Percentiles rank a stretch among this genome's conserved stretches.
phyloP scores from a whole-genome alignment of 2,113 vertebrate species.

The Neogale vison region DNA sequence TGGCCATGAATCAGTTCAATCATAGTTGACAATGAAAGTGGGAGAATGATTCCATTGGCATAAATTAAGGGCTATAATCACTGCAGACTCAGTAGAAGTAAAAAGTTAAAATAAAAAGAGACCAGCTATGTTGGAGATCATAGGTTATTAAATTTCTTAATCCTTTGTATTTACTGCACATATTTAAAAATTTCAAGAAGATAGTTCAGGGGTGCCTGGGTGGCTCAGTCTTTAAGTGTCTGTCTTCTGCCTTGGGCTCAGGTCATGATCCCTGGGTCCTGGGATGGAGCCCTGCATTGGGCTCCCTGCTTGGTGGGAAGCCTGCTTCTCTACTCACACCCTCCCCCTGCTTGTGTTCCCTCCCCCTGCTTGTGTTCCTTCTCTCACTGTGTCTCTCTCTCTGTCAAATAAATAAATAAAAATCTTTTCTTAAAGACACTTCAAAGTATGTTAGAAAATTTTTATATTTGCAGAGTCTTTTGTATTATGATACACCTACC shows the following conservation, averaged over 20 bases:
- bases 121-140: not conserved
- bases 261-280: too few relatives aligned
- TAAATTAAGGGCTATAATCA: slow-evolving; percentile 13
- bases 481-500: not conserved
- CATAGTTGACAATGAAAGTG: not conserved
- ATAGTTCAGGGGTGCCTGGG: accelerated
- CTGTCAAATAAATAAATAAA: too few relatives aligned
- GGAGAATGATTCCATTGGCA: not conserved
- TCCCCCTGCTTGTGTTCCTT: too few relatives aligned
- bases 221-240: too few relatives aligned
- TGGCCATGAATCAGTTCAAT: slow-evolving; percentile 14
- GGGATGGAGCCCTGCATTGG: too few relatives aligned
- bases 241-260: too few relatives aligned
- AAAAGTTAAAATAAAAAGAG: slow-evolving; percentile 59
- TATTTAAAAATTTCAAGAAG: not conserved
- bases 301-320: too few relatives aligned
- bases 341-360: too few relatives aligned
- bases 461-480: not conserved
- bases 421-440: accelerated
- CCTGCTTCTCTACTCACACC: too few relatives aligned
- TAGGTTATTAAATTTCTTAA: not conserved
- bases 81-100: not conserved
- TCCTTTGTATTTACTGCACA: not conserved
- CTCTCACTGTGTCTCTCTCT: too few relatives aligned
- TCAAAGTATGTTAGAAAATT: not conserved